Evolutionary conservation across 2,113 vertebrate species (phyloP), one percentile per base, ranked within the genome.

Genomic region (Galeopterus variegatus): DNA sequence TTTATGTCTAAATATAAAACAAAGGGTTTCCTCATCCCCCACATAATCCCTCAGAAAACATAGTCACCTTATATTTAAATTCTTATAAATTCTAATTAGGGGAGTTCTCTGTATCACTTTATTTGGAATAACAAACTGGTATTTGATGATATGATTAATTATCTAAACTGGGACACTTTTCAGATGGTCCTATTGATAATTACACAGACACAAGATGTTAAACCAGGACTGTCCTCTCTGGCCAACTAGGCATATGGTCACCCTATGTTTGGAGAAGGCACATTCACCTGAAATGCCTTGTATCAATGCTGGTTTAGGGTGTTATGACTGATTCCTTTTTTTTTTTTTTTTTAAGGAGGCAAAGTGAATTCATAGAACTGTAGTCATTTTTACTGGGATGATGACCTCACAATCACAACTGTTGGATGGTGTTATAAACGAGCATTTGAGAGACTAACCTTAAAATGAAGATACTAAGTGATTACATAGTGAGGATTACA

Each of bases 391-490:
- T 73, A 70, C 70, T 62, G 21, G 69, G 90, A 92, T 77, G 65
- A 52, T 76, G 64, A 96, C 50, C 48, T 92, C 64, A 96, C 15
- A 85, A 56, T 92, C 14, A 69, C 33, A 76, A 87, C 10, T 67
- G 21, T 58, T 72, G 4, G 3, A 41, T 15, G 21, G 54, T 67
- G 24, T 85, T 95, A 80, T 17, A 93, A 90, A 80, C 60, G 36
- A 93, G 64, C 3, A 6, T 72, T 94, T 87, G 90, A 93, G 87
- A 93, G 65, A 23, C 67, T 60, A 80, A 80, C 41, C 19, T 93
- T 77, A 75, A 93, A 96, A 93, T 83, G 84, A 90, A 76, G 67
- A 75, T 54, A 76, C 86, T 90, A 95, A 84, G 45, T 77, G 50
- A 95, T 94, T 86, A 73, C 56, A 89, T 23, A 36, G 60, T 52